These are phyloP conservation scores for Eutolmus rufibarbis DNA, from an alignment of 2,888 invertebrate genomes.

Conservation along the genomic window DNA sequence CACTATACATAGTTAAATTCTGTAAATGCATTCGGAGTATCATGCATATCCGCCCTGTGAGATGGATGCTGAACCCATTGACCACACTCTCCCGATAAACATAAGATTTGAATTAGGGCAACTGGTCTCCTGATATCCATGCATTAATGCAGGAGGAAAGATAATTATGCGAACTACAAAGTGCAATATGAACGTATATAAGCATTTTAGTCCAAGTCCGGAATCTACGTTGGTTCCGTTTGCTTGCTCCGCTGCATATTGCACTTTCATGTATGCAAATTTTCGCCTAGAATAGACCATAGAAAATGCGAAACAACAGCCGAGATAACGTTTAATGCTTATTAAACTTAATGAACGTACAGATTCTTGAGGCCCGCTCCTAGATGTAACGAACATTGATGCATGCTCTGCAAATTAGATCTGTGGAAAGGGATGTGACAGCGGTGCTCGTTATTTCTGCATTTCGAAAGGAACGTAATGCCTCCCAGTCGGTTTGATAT, in stretches of 20 bases:
- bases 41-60: not conserved
- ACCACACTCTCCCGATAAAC: conserved; percentile 63
- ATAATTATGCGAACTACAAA: conserved; percentile 38
- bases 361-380: conserved; percentile 32
- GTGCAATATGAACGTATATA: conserved; percentile 30
- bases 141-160: conserved; percentile 36
- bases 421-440: not conserved
- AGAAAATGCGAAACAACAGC: conserved; percentile 38
- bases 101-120: conserved; percentile 64
- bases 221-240: conserved; percentile 36
- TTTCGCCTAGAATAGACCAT: conserved; percentile 21
- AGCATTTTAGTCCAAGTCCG: conserved; percentile 32
- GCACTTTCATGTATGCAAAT: conserved; percentile 39
- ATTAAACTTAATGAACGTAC: conserved; percentile 45
- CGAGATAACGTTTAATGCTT: conserved; percentile 43
- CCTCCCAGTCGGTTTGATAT: not conserved
- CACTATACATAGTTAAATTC: conserved; percentile 15
- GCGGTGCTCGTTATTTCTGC: not conserved
- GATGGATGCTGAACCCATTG: conserved; percentile 57
- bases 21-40: conserved; percentile 18
- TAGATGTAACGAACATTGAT: not conserved
- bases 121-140: conserved; percentile 26
- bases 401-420: not conserved
- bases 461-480: not conserved
- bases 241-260: conserved; percentile 24